phyloP scores from a whole-genome alignment of 2,888 invertebrate species.

The Tetragonisca angustula region DNA sequence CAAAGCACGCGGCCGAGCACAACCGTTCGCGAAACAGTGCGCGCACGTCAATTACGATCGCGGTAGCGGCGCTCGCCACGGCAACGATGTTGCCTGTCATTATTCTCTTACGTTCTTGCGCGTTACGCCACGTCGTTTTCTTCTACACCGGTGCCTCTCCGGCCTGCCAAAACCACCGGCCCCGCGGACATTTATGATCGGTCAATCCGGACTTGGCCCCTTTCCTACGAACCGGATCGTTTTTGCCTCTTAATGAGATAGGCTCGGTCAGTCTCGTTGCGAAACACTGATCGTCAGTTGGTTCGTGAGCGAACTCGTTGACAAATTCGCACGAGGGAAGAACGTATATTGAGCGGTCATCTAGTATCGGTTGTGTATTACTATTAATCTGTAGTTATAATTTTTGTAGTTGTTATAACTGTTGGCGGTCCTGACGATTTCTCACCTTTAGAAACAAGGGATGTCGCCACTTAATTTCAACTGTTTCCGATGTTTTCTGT shows the following conservation, averaged over 20 bases:
- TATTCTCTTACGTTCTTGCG: constrained; percentile 64
- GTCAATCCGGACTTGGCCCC: constrained; percentile 35
- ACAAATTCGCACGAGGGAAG: constrained; percentile 1
- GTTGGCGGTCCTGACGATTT: no score
- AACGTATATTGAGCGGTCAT: not conserved
- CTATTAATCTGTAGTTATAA: no score
- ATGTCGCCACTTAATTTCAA: no score
- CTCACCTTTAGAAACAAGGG: no score
- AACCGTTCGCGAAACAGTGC: constrained; percentile 60
- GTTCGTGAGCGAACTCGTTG: not conserved
- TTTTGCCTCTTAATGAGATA: not conserved
- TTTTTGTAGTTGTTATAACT: no score
- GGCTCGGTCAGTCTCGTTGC: not conserved
- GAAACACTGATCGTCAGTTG: not conserved
- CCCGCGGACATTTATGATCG: constrained; percentile 43
- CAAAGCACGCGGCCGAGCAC: constrained; percentile 23
- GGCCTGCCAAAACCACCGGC: constrained; percentile 32
- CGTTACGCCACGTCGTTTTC: constrained; percentile 32
- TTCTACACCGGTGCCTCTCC: constrained; percentile 28
- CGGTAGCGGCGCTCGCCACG: constrained; percentile 71
- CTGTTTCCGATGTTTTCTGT: no score
- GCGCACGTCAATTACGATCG: constrained; percentile 77
- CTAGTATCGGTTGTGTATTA: no score
- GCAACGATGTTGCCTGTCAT: constrained; percentile 71
- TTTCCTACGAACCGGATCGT: not conserved